Conservation (phyloP, 2,113 vertebrate genomes). For the human (Homo sapiens) region DNA sequence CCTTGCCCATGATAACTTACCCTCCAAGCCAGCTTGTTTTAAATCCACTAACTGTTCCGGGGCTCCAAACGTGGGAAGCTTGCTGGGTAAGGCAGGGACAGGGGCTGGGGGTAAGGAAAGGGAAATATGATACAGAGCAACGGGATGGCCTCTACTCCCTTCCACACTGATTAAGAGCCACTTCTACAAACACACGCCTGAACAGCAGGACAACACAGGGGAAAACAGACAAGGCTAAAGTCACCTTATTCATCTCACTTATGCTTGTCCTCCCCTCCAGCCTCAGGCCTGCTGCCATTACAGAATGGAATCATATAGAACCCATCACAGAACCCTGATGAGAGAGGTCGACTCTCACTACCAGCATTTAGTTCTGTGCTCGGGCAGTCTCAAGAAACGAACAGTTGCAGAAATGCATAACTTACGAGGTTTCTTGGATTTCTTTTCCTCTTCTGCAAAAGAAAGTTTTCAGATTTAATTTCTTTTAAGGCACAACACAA, state of each 20-base stretch:
- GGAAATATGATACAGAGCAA: not conserved
- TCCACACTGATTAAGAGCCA: not conserved
- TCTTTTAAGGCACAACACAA: conserved; percentile 34
- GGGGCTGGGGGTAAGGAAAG: rapidly evolving
- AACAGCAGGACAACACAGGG: not conserved
- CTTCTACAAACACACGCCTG: not conserved
- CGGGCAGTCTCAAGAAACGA: not conserved
- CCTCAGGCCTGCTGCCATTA: not conserved
- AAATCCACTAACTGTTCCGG: not conserved
- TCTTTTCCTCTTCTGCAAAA: conserved; percentile 81
- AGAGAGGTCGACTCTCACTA: not conserved
- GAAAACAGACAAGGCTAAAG: not conserved
- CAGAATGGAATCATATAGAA: rapidly evolving
- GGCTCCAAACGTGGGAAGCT: not conserved
- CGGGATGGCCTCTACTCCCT: not conserved
- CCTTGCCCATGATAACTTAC: conserved; percentile 36
- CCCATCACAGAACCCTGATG: not conserved
- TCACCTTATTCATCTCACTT: not conserved
- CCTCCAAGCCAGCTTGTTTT: not conserved
- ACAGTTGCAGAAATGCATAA: not conserved
- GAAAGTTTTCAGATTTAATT: conserved; percentile 50
- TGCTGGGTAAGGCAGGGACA: rapidly evolving
- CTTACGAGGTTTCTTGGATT: conserved; percentile 78
- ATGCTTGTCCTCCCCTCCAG: not conserved
- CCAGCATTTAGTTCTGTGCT: not conserved